These are phyloP conservation scores for Nothocercus nigrocapillus DNA, from an alignment of 2,113 vertebrate species.

Conservation along the genomic window DNA sequence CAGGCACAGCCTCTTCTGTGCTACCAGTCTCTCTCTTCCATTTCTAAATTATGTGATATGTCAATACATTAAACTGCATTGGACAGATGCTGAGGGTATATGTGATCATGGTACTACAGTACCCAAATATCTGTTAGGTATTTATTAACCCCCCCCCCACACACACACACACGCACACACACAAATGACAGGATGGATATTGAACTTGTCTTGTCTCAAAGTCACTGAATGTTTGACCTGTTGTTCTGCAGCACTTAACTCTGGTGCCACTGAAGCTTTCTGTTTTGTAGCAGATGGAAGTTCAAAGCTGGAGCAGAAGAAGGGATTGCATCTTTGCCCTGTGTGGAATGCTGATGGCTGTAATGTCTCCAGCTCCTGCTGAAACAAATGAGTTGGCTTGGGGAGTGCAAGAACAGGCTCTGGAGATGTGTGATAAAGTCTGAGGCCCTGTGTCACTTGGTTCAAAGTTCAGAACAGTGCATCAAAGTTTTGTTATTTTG, in stretches of 20 bases:
- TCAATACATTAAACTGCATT: not conserved
- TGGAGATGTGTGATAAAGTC: not conserved
- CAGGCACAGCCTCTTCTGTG: not conserved
- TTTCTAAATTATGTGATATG: not conserved
- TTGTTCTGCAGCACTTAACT: not conserved
- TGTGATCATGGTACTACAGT: not conserved
- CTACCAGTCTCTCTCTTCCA: not conserved
- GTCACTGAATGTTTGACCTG: not conserved
- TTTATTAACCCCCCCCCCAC: no score
- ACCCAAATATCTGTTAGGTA: not conserved
- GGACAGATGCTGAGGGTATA: not conserved
- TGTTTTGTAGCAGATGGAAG: not conserved
- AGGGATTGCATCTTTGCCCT: not conserved
- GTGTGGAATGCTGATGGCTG: constrained; percentile 16
- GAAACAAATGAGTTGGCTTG: not conserved
- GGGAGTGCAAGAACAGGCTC: not conserved
- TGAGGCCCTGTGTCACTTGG: not conserved
- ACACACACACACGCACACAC: no score
- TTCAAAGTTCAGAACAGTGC: not conserved
- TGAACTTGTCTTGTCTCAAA: not conserved
- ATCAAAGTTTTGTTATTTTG: not conserved
- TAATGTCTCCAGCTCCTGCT: not conserved
- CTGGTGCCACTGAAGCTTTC: not conserved
- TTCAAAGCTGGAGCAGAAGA: not conserved
- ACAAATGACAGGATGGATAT: not conserved